Base-by-base conservation (phyloP, 2,113 vertebrate genomes). In the Halcyon senegalensis region DNA sequence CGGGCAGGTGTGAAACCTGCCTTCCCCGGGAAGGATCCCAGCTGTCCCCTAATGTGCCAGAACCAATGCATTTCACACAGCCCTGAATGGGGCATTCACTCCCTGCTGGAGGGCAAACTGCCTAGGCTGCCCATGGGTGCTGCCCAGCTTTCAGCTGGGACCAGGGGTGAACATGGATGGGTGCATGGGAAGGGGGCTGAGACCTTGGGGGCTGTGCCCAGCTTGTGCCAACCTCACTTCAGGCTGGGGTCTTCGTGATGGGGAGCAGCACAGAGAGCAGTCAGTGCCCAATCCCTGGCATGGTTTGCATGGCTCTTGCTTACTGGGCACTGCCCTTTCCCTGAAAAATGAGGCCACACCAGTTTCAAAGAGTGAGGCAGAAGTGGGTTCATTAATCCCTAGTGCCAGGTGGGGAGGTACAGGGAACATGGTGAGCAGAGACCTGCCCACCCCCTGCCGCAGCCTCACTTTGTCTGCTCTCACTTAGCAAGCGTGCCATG, bases 1-100 rank as follows among this genome's bases (percentile, higher is more conserved):
- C 41, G 5, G 59, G 95, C 96, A 97, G 96, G 94, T 96, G 97
- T 96, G 96, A 90, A 95, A 95, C 93, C 89, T 97, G 91, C 82
- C 84, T 82, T 76, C 87, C 87, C 79, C 2, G 13, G 81, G 96
- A 96, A 94, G 94, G 93, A 83, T 97, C 93, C 96, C 97, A 97
- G 97, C 97, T 97, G 97, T 96, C 95, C 4, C 0, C 37, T 97
- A 94, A 97, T 84, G 94, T 94, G 95, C 97, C 96, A 97, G 97
- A 97, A 97, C 97, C 95, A 93, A 97, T 97, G 97, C 92, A 95
- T 97, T 97, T 95, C 1, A 1, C 96, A 96, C 93, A 96, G 97
- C 74, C 89, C 41, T 97, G 82, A 96, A 96, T 92, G 78, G 88
- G 89, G 87, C 90, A 97, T 96, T 97, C 93, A 97, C 93, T 35